Evolutionary conservation across 1,140 invertebrate species (phyloP), one percentile per base, ranked within the genome.

Genomic region (Drosophila navojoa): DNA sequence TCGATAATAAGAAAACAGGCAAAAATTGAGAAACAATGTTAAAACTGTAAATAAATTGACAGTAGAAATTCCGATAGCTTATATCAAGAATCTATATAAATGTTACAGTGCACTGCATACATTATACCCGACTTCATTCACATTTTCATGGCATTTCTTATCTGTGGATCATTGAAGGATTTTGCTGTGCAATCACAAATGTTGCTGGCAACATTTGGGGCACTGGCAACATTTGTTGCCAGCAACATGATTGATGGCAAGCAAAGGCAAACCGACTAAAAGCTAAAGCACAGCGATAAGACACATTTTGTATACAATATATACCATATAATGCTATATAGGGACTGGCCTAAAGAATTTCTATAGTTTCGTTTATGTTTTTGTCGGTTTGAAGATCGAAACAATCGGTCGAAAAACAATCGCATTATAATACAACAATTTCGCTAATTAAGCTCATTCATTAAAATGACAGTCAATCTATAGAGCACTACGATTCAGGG

Each of bases 371-470:
- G n/a, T 15, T 42, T n/a, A 42, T 42, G 11, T n/a, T 42, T 13
- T n/a, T n/a, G 42, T 15, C 42, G 15, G 45, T 22, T 49, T 11
- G 11, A 49, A 49, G 45, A 49, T 32, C 29, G 15, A 10, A 58
- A 58, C 63, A 67, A 58, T 67, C 45, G 25, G 15, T 57, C 15
- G 40, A n/a, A n/a, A 55, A 63, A 71, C 68, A 71, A 63, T 57
- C 44, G 68, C n/a, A 63, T 57, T 54, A 50, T 5, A 54, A 35
- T 32, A 32, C 4, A 71, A 71, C 61, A 71, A 71, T 71, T 71
- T 71, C 69, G 38, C 69, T 71, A 71, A 71, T 71, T 71, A 71
- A 53, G 35, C 35, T 53, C 60, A 71, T 71, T 71, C 69, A 71
- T 58, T 66, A 27, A 45, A 45, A 0, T 44, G n/a, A 42, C 40